Evolutionary conservation across 2,888 invertebrate genomes (phyloP), one percentile per base, ranked within the genome.

Genomic region (Mythimna impura): DNA sequence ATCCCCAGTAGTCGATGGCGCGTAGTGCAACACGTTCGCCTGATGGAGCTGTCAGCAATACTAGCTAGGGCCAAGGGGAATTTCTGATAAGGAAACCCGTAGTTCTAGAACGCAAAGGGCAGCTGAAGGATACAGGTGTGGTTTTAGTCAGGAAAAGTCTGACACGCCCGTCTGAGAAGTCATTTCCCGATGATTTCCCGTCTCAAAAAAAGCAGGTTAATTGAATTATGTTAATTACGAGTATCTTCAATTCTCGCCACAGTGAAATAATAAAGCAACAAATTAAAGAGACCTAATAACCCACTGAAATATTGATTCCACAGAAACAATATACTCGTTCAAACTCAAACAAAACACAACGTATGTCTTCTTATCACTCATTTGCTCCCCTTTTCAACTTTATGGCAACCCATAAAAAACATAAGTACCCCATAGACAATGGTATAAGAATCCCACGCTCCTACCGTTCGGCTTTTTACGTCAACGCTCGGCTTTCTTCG

Each of bases 391-490:
- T 81, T 71, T 57, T 55, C 55, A 65, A 64, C 22, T 80, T 77
- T 61, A 73, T 62, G 66, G 63, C 54, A 6, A 17, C 62, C 72
- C 72, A 80, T 80, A 78, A 80, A 83, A 68, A 63, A 55, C 30
- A 66, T 62, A 70, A 73, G 63, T 78, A 78, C 61, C 6, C 52
- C 50, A 71, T 71, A 81, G 69, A 76, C 76, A 85, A 85, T 76
- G 72, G 58, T 66, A 54, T 34, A 71, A 69, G n/a, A 52, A 68
- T 80, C 81, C 76, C 80, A 81, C 78, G 78, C 67, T 78, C 55
- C 36, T 60, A 66, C 55, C 55, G 65, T 75, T 85, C 81, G 86
- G 80, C 22, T 78, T 54, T 66, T 75, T 73, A 69, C 83, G 82
- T 36, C 36, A 54, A 36, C 40, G 55, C 57, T 86, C 87, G 87